These are phyloP conservation scores for Leucophenga montana DNA, from an alignment of 2,888 invertebrate species.

Conservation along the genomic window DNA sequence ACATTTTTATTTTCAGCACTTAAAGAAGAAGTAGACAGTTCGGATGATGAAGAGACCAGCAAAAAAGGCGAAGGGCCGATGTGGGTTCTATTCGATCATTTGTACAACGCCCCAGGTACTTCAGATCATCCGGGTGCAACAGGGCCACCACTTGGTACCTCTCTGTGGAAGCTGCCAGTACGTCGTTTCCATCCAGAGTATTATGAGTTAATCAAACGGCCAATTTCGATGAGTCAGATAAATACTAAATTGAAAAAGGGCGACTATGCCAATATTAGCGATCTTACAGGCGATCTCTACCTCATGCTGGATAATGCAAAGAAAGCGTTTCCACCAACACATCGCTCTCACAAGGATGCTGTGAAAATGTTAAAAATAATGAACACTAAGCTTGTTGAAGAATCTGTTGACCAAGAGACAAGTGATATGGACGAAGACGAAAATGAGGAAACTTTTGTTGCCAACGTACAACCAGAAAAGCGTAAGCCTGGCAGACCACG, in stretches of 20 bases:
- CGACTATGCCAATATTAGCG: conserved; percentile 87
- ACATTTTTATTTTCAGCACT: conserved; percentile 58
- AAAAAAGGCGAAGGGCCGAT: conserved; percentile 83
- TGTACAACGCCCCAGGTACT: conserved; percentile 79
- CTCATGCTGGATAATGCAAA: conserved; percentile 98
- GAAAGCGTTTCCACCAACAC: conserved; percentile 87
- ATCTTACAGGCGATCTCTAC: conserved; percentile 94
- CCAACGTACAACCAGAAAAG: conserved; percentile 57
- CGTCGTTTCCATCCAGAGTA: conserved; percentile 96
- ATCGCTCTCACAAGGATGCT: conserved; percentile 88
- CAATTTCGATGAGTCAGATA: conserved; percentile 94
- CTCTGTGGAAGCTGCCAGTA: conserved; percentile 94
- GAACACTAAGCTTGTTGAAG: conserved; percentile 81
- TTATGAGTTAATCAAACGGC: conserved; percentile 96
- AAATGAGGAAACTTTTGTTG: conserved; percentile 49
- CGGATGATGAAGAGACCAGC: conserved; percentile 77
- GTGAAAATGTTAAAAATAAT: conserved; percentile 87
- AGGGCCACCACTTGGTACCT: conserved; percentile 90
- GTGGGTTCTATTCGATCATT: conserved; percentile 91
- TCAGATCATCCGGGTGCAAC: conserved; percentile 73
- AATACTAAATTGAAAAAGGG: conserved; percentile 86
- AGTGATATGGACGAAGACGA: conserved; percentile 64
- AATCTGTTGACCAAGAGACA: conserved; percentile 67
- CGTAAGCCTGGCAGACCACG: conserved; percentile 69
- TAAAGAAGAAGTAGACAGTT: conserved; percentile 78